phyloP scores from a whole-genome alignment of 1,140 invertebrate species.

The Musca domestica region DNA sequence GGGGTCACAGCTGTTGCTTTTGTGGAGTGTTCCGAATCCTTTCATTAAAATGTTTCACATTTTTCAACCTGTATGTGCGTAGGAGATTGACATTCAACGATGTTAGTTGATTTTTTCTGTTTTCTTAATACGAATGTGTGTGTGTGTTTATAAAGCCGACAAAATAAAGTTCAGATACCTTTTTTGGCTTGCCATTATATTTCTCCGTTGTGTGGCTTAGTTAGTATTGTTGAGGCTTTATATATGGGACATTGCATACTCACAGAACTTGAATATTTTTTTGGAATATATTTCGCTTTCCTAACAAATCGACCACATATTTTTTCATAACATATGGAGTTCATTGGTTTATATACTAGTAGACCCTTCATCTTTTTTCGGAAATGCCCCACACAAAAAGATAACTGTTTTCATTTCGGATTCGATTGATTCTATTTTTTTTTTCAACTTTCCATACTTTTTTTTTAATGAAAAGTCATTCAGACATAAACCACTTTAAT shows the following conservation, averaged over 20 bases:
- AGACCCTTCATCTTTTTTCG: too few species aligned
- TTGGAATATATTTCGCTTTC: too few species aligned
- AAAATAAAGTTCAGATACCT: conserved; percentile 14
- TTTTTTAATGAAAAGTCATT: background rate
- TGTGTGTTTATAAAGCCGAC: background rate
- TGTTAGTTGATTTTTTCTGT: background rate
- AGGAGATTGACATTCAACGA: background rate
- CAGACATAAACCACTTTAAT: background rate
- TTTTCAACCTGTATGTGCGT: background rate
- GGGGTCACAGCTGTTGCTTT: too few species aligned
- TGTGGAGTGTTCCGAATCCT: too few species aligned
- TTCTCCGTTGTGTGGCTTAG: background rate
- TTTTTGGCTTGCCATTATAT: background rate
- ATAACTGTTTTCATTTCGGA: too few species aligned
- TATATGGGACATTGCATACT: background rate
- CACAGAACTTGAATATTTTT: too few species aligned
- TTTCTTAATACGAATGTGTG: background rate
- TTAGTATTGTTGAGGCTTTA: background rate
- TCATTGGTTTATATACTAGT: too few species aligned
- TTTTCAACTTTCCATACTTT: background rate
- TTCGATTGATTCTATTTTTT: too few species aligned
- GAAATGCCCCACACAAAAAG: too few species aligned
- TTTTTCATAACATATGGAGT: too few species aligned
- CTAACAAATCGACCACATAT: too few species aligned
- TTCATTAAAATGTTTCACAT: too few species aligned